Evolutionary conservation across 2,797 vertebrate species (phyloP).

Genomic region (Thripadectes ignobilis): DNA sequence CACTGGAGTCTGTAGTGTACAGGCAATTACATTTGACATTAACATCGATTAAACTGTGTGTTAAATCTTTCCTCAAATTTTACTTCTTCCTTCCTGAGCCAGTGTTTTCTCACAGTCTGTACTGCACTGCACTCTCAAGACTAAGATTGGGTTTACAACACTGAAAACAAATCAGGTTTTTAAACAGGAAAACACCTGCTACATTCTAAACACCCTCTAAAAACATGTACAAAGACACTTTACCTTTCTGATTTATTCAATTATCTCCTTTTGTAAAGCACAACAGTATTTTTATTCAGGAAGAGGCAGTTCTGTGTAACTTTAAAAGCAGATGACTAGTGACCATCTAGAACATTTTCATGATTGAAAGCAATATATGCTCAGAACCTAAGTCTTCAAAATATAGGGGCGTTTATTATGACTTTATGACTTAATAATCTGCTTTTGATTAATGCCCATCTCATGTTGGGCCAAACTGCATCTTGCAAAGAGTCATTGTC

Average conservation of each 20-base stretch:
- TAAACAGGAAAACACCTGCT: neutral
- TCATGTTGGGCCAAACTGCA: neutral
- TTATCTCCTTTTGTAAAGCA: neutral
- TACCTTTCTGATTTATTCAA: neutral
- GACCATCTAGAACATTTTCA: neutral
- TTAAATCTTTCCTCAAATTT: conserved; percentile 29
- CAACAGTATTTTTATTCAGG: neutral
- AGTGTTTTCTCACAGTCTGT: neutral
- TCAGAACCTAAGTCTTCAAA: neutral
- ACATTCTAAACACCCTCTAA: neutral
- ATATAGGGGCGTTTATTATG: rapidly evolving
- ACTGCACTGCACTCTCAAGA: neutral
- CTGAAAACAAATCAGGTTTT: neutral
- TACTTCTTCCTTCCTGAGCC: conserved; percentile 26
- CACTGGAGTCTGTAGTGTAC: neutral
- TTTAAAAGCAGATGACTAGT: neutral
- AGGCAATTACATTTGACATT: neutral
- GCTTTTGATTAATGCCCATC: neutral
- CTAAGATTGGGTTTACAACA: neutral
- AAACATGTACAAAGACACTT: neutral
- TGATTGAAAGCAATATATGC: neutral
- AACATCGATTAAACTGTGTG: neutral
- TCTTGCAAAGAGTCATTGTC: neutral
- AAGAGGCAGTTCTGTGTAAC: neutral
- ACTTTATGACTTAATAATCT: neutral